phyloP scores from a whole-genome alignment of 2,888 invertebrate genomes.

The Megalurothrips usitatus region DNA sequence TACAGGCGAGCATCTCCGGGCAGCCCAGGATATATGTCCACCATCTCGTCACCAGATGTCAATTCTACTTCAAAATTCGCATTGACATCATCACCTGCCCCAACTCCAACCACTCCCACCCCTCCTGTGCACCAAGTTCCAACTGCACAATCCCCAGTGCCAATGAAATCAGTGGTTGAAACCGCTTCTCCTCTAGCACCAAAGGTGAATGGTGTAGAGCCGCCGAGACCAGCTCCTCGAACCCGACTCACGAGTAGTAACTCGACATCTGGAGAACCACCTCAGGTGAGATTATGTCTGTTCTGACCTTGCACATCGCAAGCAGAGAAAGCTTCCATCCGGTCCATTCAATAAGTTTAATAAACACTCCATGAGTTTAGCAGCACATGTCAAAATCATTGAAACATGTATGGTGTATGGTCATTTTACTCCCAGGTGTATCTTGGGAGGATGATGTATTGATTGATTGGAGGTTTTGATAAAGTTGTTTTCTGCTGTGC shows the following conservation, averaged over 20 bases:
- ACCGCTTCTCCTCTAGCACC: constrained; percentile 29
- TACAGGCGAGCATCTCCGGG: constrained; percentile 47
- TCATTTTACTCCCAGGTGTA: too few relatives aligned
- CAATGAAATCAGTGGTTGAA: constrained; percentile 15
- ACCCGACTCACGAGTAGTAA: constrained; percentile 30
- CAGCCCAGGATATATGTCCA: constrained; percentile 1
- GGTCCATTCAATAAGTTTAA: too few relatives aligned
- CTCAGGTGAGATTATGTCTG: background rate
- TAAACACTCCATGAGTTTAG: too few relatives aligned
- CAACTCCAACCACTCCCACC: background rate
- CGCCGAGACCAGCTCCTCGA: constrained; percentile 37
- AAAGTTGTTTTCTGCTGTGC: constrained; percentile 19
- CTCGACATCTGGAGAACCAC: constrained; percentile 3
- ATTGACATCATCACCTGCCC: background rate
- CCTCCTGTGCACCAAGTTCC: background rate
- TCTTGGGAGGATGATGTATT: background rate
- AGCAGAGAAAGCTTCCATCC: constrained; percentile 5
- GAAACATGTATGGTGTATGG: too few relatives aligned
- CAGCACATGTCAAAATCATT: too few relatives aligned
- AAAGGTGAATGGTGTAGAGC: constrained; percentile 32
- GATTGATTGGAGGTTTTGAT: background rate
- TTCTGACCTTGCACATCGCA: background rate
- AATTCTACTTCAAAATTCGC: background rate
- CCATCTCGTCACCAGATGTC: background rate
- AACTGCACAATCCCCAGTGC: background rate